Evolutionary conservation across 2,888 invertebrate genomes (phyloP), one percentile per base, ranked within the genome.

Genomic region (Tipula confusa): DNA sequence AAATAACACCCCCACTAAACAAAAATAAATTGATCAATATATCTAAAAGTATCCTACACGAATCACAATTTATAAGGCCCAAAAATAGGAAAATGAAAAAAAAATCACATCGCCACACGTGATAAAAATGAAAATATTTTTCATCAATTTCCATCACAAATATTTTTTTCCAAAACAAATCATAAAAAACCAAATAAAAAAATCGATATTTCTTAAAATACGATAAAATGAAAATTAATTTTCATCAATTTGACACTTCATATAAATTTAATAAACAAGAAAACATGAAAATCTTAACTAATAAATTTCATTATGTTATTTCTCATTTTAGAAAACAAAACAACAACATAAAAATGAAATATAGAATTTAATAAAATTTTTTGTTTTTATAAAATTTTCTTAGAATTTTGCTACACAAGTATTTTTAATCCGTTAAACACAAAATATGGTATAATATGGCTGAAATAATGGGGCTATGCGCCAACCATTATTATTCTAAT

Each of bases 171-270:
- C 18, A 24, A 64, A 64, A 64, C 24, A 64, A 64, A 64, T 64
- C 64, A 24, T 64, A 18, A 64, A 9, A 64, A 64, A n/a, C n/a
- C n/a, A n/a, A n/a, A n/a, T 64, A 64, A 64, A 24, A 48, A 64
- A 64, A 64, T 64, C 64, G 24, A 64, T 64, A 64, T 64, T 64
- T 64, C 24, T 43, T 1, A 9, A 43, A 43, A n/a, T n/a, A 43
- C 2, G 15, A 43, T n/a, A 43, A 43, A 43, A 43, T 7, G 38
- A 64, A 64, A 24, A 64, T 64, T 24, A 18, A 64, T 64, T 64
- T 64, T 64, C 64, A 64, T 64, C 64, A 64, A 64, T 64, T 64
- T 64, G 18, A 64, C 64, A 64, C 64, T 64, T 64, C 64, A 24
- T 64, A 64, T 64, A 64, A 64, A 24, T 64, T 64, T n/a, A n/a